Percentiles rank a stretch among this genome's conserved stretches.
These are phyloP conservation scores for Pterois miles DNA, from an alignment of 2,797 vertebrate species.

Conservation along the genomic window DNA sequence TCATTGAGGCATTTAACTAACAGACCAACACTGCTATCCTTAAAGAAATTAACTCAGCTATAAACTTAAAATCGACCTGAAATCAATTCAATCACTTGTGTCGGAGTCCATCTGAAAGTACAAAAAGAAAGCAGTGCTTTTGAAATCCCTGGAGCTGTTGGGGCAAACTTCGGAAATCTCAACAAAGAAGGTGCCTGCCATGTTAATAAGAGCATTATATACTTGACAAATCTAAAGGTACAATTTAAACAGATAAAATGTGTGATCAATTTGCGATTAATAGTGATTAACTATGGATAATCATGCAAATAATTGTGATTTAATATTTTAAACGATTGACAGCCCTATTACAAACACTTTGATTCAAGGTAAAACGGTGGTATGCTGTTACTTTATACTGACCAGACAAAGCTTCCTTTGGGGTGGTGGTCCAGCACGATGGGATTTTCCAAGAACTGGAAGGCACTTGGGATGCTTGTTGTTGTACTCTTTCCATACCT, in stretches of 20 bases:
- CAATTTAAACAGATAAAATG: too few relatives aligned
- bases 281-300: too few relatives aligned
- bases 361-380: background rate
- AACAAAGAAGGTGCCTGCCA: background rate
- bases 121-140: background rate
- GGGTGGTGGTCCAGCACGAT: slow-evolving; percentile 71
- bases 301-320: too few relatives aligned
- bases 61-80: background rate
- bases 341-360: background rate
- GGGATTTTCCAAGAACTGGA: slow-evolving; percentile 82
- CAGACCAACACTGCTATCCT: background rate
- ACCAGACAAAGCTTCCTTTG: slow-evolving; percentile 83
- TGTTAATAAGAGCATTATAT: too few relatives aligned
- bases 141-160: background rate
- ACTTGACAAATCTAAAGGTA: too few relatives aligned
- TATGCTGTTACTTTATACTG: slow-evolving; percentile 37
- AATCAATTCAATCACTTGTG: background rate
- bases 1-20: background rate
- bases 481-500: slow-evolving; percentile 77
- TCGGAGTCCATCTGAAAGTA: background rate
- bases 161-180: background rate
- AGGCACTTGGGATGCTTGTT: slow-evolving; percentile 58
- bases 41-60: background rate
- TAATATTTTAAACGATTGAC: too few relatives aligned
- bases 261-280: too few relatives aligned